phyloP scores from a whole-genome alignment of 2,113 vertebrate species.

The Lepidothrix coronata region DNA sequence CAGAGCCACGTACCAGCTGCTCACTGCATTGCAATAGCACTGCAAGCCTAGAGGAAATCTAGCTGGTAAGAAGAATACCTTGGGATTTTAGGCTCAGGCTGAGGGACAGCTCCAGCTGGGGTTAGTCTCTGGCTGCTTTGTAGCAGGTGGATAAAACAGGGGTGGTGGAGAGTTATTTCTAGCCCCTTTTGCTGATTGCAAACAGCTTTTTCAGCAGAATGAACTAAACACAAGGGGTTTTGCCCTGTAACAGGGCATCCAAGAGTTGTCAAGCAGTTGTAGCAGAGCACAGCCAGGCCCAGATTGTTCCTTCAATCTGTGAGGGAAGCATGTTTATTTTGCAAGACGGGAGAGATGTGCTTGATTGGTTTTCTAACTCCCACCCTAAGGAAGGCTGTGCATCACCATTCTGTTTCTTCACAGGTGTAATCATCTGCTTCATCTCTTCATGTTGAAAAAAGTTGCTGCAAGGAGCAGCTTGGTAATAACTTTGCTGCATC shows the following conservation, averaged over 20 bases:
- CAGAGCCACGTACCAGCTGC: neutral
- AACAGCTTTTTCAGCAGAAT: neutral
- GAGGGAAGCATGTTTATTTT: neutral
- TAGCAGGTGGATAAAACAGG: neutral
- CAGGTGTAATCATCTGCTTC: neutral
- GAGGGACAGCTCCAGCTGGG: neutral
- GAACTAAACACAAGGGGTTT: neutral
- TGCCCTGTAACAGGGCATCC: neutral
- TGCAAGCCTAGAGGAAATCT: neutral
- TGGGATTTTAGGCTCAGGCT: neutral
- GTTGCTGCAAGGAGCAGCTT: neutral
- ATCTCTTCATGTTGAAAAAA: neutral
- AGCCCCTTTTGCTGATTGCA: neutral
- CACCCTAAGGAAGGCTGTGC: neutral
- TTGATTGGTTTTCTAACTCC: neutral
- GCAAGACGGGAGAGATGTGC: neutral
- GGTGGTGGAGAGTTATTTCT: neutral
- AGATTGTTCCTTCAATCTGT: neutral
- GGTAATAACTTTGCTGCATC: neutral
- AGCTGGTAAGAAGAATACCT: neutral
- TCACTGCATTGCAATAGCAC: neutral
- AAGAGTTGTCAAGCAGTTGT: neutral
- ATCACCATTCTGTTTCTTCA: neutral
- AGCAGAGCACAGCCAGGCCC: neutral
- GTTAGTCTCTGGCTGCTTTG: neutral